A percentile compares a stretch with the other conserved stretches of the same genome.
These are phyloP conservation scores for Acrossocheilus fasciatus DNA, from an alignment of 2,797 vertebrate genomes.

Conservation along the genomic window DNA sequence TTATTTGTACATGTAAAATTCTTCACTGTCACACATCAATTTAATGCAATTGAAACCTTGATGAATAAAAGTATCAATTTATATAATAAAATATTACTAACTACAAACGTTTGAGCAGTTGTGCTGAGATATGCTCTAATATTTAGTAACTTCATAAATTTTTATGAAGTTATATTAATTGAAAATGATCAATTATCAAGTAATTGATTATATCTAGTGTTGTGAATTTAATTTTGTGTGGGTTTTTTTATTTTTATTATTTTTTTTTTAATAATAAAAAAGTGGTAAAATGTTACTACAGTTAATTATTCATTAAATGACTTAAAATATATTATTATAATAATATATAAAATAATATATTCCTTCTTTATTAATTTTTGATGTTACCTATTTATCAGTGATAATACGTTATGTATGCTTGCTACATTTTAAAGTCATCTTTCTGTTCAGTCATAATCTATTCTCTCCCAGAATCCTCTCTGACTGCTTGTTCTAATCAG, in stretches of 20 bases:
- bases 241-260: no score
- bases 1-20: neutral
- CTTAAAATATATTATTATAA: no score
- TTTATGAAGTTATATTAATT: neutral
- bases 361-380: neutral
- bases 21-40: neutral
- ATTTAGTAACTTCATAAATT: neutral
- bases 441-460: neutral
- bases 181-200: neutral
- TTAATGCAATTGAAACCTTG: neutral
- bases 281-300: neutral
- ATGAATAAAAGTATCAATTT: neutral
- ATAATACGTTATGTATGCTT: neutral
- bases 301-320: neutral
- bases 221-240: neutral
- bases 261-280: neutral
- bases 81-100: neutral
- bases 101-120: neutral
- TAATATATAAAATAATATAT: no score
- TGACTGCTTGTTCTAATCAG: constrained; percentile 25
- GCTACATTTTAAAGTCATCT: neutral
- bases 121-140: neutral
- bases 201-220: neutral
- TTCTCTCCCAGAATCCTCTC: neutral
- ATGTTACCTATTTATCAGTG: neutral